Evolutionary conservation across 2,888 invertebrate genomes (phyloP).

Genomic region (Creontiades dilutus): DNA sequence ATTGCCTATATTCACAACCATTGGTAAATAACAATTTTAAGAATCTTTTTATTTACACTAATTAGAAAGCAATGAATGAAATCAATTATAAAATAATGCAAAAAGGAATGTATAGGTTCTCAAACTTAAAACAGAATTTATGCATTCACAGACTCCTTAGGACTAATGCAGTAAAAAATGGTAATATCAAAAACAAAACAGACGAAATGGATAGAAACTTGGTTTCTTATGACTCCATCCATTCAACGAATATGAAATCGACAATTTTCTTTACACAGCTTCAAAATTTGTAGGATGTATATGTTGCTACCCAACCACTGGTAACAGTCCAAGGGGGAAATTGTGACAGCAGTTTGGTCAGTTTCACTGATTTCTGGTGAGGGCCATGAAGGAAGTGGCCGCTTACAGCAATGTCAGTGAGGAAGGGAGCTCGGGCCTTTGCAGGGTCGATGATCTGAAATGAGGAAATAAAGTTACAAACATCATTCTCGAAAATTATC

Average conservation of each 20-base stretch:
- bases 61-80: not conserved
- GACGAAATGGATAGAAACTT: not conserved
- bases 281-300: slow-evolving; percentile 83
- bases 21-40: not conserved
- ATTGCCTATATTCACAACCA: slow-evolving; percentile 24
- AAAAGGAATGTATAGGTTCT: not conserved
- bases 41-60: not conserved
- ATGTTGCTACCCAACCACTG: slow-evolving; percentile 85
- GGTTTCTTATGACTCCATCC: not conserved
- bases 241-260: not conserved
- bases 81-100: not conserved
- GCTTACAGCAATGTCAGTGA: slow-evolving; percentile 82
- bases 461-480: not conserved
- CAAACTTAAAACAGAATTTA: not conserved
- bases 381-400: slow-evolving; percentile 83
- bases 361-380: slow-evolving; percentile 80
- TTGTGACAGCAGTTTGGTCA: slow-evolving; percentile 81
- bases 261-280: not conserved
- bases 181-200: not conserved
- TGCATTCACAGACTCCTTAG: not conserved
- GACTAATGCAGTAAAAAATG: not conserved
- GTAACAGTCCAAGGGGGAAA: slow-evolving; percentile 85
- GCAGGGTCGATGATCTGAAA: slow-evolving; percentile 28
- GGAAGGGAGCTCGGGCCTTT: slow-evolving; percentile 52
- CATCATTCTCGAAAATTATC: not conserved